These are phyloP conservation scores for Psittacula derbiana DNA, from an alignment of 2,797 vertebrate genomes.

Conservation along the genomic window DNA sequence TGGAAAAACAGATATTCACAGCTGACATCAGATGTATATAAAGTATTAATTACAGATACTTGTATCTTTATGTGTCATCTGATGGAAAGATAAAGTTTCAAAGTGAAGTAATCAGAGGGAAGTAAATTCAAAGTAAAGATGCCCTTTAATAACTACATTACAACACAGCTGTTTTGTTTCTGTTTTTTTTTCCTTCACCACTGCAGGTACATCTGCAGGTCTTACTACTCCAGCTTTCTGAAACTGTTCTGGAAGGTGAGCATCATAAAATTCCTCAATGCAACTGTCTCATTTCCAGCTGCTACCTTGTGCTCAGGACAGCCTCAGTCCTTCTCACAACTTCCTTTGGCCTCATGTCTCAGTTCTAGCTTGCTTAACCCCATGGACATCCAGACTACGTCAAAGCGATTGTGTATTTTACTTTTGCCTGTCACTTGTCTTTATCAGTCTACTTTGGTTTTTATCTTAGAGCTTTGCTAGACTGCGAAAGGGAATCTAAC, in stretches of 20 bases:
- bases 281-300: neutral
- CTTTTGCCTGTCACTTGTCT: neutral
- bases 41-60: neutral
- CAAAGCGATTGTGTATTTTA: neutral
- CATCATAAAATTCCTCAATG: neutral
- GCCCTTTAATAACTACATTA: neutral
- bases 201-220: neutral
- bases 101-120: neutral
- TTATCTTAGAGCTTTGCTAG: neutral
- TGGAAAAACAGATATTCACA: neutral
- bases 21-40: neutral
- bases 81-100: neutral
- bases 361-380: neutral
- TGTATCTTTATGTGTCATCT: neutral
- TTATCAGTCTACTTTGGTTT: neutral
- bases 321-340: neutral
- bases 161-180: neutral
- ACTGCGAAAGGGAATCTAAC: neutral
- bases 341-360: neutral
- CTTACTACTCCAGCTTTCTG: neutral
- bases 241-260: neutral
- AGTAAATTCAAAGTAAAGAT: neutral
- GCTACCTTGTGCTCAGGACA: neutral
- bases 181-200: neutral
- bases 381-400: neutral